Evolutionary conservation across 2,113 vertebrate genomes (phyloP).

Genomic region (Scophthalmus maximus): DNA sequence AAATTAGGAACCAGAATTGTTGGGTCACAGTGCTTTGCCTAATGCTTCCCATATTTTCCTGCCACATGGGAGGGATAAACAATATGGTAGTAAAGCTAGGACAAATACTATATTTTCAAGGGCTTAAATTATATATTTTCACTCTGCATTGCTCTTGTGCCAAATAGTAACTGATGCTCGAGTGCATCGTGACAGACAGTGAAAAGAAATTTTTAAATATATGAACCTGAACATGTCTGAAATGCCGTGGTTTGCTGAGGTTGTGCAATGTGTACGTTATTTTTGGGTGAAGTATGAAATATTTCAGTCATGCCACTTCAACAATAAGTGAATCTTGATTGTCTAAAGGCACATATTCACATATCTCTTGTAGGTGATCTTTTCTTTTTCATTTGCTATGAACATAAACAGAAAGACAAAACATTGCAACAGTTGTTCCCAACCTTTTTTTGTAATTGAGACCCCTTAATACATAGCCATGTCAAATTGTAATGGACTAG

Average conservation of each 20-base stretch:
- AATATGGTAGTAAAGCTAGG: neutral
- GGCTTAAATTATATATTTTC: neutral
- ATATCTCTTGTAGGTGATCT: neutral
- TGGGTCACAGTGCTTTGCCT: slow-evolving; percentile 15
- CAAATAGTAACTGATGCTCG: neutral
- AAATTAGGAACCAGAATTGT: slow-evolving; percentile 7
- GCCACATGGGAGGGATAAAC: slow-evolving; percentile 8
- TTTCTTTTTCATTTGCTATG: too few species aligned
- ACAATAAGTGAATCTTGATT: neutral
- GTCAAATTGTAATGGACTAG: too few species aligned
- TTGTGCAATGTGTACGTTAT: neutral
- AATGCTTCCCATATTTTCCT: slow-evolving; percentile 8
- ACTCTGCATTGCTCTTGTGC: too few species aligned
- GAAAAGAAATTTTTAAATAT: neutral
- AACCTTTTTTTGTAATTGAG: too few species aligned
- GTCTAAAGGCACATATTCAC: neutral
- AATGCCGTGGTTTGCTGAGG: slow-evolving; percentile 9
- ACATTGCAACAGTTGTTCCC: too few species aligned
- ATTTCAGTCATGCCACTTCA: too few species aligned
- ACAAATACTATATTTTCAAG: neutral
- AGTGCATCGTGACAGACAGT: neutral
- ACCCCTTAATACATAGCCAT: too few species aligned
- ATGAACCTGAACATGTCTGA: neutral
- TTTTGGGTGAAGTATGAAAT: neutral
- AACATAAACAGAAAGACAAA: too few species aligned